Evolutionary conservation across 2,888 invertebrate genomes (phyloP).

Genomic region (Metopia argyrocephala): DNA sequence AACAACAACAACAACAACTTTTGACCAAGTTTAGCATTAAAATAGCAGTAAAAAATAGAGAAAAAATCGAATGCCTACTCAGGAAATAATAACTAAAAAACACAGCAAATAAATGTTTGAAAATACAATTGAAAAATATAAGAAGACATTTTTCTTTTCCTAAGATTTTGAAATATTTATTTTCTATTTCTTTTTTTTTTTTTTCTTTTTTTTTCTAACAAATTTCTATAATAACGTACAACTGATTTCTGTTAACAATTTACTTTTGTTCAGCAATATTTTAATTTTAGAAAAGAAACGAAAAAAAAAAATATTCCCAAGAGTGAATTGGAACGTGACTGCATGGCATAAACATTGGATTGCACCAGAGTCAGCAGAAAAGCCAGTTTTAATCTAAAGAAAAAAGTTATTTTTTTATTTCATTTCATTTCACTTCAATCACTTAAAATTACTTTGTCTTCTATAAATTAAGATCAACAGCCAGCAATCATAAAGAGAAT

Average conservation of each 20-base stretch:
- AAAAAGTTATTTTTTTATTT: constrained; percentile 38
- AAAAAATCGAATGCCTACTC: not conserved
- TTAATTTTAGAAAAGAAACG: constrained; percentile 25
- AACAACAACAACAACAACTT: not conserved
- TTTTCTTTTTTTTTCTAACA: not conserved
- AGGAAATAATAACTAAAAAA: not conserved
- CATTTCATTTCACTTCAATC: not conserved
- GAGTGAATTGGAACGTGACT: constrained; percentile 68
- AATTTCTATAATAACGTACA: constrained; percentile 21
- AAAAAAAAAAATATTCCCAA: constrained; percentile 64
- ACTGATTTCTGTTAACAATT: no score
- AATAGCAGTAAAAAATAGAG: not conserved
- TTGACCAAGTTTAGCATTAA: constrained; percentile 10
- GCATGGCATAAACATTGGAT: constrained; percentile 65
- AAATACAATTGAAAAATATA: not conserved
- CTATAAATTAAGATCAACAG: constrained; percentile 13
- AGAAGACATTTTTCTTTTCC: constrained; percentile 14
- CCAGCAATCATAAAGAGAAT: not conserved
- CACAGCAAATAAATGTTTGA: not conserved
- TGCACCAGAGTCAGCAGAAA: constrained; percentile 48
- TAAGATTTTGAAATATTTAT: no score
- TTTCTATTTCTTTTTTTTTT: not conserved
- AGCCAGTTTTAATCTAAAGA: constrained; percentile 51
- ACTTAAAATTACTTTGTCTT: constrained; percentile 35
- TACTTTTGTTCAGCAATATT: not conserved